Evolutionary conservation across 2,113 vertebrate species (phyloP).

Genomic region (Oryctolagus cuniculus): DNA sequence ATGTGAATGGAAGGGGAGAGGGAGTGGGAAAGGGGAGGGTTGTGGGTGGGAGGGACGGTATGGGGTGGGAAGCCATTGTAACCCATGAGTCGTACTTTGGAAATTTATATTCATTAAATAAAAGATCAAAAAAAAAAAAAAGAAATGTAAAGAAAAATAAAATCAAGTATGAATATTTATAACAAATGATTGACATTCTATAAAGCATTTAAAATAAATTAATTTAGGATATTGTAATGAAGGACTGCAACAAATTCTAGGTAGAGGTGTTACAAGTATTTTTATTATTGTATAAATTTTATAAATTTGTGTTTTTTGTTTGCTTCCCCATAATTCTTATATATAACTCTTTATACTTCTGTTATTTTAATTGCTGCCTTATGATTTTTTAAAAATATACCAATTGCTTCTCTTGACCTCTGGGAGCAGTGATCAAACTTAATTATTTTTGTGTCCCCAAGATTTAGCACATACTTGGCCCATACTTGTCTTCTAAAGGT

Average conservation of each 20-base stretch:
- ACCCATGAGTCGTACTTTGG: too few species aligned
- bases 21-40: too few species aligned
- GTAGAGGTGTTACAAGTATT: background rate
- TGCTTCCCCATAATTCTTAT: background rate
- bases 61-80: too few species aligned
- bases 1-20: too few species aligned
- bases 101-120: too few species aligned
- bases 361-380: background rate
- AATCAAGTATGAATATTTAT: background rate
- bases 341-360: background rate
- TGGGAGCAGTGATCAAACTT: background rate
- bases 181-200: slow-evolving; percentile 7
- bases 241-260: background rate
- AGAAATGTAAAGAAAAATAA: slow-evolving; percentile 45
- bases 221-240: background rate
- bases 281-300: background rate
- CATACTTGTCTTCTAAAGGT: background rate
- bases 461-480: background rate
- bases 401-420: background rate
- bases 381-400: background rate
- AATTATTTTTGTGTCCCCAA: background rate
- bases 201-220: slow-evolving; percentile 28
- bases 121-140: too few species aligned
- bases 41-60: too few species aligned
- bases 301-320: background rate